Percentiles rank a stretch among this genome's conserved stretches.
Conservation (phyloP, 2,797 vertebrate genomes). For the Crypturellus tataupa region DNA sequence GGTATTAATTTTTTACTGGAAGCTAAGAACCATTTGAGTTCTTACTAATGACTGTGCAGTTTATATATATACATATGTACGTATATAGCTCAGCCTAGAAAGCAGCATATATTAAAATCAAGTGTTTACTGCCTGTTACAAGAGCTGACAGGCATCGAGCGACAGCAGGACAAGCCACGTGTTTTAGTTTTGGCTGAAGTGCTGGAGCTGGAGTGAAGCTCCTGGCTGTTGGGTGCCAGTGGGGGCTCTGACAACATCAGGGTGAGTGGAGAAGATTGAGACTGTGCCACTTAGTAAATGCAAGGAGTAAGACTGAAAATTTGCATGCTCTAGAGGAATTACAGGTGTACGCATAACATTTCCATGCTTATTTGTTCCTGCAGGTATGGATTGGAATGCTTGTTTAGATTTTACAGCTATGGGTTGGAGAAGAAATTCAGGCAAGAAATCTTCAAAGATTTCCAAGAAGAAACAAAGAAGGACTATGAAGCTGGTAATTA, state of each 20-base stretch:
- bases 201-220: neutral
- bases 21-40: neutral
- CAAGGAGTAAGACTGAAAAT: neutral
- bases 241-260: neutral
- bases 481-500: constrained; percentile 95
- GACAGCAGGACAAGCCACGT: too few relatives aligned
- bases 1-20: constrained; percentile 77
- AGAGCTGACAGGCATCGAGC: neutral
- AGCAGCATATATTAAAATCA: too few relatives aligned
- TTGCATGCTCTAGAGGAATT: neutral
- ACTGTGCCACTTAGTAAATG: neutral
- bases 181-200: neutral
- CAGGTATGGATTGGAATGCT: constrained; percentile 96
- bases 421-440: constrained; percentile 96
- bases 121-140: neutral
- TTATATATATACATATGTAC: accelerated
- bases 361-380: neutral
- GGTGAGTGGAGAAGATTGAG: neutral
- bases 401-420: constrained; percentile 98
- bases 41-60: neutral
- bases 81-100: neutral
- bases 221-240: too few relatives aligned
- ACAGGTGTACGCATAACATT: accelerated
- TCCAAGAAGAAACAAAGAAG: constrained; percentile 93
- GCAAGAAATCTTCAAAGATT: constrained; percentile 93